Evolutionary conservation across 2,797 vertebrate genomes (phyloP).

Genomic region (Forpus xanthops): DNA sequence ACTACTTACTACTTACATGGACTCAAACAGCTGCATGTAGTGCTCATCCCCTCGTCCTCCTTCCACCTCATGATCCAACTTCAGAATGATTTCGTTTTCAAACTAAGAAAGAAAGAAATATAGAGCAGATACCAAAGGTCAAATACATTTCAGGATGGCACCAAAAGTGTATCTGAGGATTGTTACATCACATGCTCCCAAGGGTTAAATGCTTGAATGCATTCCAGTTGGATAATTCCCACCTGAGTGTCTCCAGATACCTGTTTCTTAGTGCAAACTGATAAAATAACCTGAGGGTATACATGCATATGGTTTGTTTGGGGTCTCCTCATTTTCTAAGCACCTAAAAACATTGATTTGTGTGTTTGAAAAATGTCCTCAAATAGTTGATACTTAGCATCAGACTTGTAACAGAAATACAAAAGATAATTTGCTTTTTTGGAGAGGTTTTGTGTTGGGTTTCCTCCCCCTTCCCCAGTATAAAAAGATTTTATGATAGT

Average conservation of each 20-base stretch:
- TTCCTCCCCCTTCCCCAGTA: no score
- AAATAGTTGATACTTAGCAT: not conserved
- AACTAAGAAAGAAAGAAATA: conserved; percentile 79
- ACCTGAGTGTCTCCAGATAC: not conserved
- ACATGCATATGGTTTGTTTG: not conserved
- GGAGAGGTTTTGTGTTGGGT: not conserved
- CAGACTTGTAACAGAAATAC: not conserved
- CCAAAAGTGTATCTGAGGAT: not conserved
- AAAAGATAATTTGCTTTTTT: not conserved
- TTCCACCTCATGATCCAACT: conserved; percentile 97
- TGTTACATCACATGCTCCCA: not conserved
- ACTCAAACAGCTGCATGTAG: conserved; percentile 94
- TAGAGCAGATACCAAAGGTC: not conserved
- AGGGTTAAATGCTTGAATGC: not conserved
- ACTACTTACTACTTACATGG: conserved; percentile 84
- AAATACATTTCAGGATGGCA: not conserved
- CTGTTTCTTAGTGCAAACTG: not conserved
- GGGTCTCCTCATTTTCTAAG: not conserved
- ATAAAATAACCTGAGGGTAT: not conserved
- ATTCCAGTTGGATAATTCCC: not conserved
- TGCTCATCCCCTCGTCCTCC: conserved; percentile 95
- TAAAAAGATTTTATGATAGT: not conserved
- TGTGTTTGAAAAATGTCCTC: not conserved
- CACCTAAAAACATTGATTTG: not conserved
- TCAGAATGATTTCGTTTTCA: conserved; percentile 98